A percentile compares a stretch with the other conserved stretches of the same genome.
Evolutionary conservation across 1,140 invertebrate genomes (phyloP).

Genomic region (Aphidius gifuensis): DNA sequence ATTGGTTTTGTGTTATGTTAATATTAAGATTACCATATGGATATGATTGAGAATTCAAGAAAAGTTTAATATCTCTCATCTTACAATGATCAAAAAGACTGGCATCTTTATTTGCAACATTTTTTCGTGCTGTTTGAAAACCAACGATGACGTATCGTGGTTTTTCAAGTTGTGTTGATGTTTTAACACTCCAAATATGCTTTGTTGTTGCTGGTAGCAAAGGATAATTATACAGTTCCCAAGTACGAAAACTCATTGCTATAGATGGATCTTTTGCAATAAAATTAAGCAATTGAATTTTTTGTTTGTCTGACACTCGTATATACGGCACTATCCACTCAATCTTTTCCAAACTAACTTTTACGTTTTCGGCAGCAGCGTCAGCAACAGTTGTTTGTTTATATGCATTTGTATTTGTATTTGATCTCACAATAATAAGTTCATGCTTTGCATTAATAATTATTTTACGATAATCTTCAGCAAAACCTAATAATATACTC

Average conservation of each 20-base stretch:
- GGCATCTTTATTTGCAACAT: not conserved
- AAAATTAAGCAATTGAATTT: no score
- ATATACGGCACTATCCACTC: no score
- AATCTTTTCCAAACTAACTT: no score
- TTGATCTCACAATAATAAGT: conserved; percentile 44
- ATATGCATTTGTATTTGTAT: conserved; percentile 31
- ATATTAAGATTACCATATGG: conserved; percentile 37
- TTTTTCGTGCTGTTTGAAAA: no score
- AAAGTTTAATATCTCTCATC: conserved; percentile 33
- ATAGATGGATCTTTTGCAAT: no score
- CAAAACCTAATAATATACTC: conserved; percentile 38
- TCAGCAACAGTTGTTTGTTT: conserved; percentile 1
- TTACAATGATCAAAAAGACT: conserved; percentile 31
- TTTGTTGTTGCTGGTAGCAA: no score
- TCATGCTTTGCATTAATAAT: conserved; percentile 51
- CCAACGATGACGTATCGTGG: conserved; percentile 30
- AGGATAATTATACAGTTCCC: no score
- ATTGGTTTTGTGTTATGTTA: conserved; percentile 16
- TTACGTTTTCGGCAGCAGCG: not conserved
- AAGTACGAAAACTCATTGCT: no score
- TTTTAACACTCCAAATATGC: no score
- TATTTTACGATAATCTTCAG: conserved; percentile 51
- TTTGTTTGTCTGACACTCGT: no score
- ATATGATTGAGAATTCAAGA: conserved; percentile 38
- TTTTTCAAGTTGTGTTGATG: conserved; percentile 29